These are phyloP conservation scores for Zygaena filipendulae DNA, from an alignment of 2,888 invertebrate species.

Conservation along the genomic window DNA sequence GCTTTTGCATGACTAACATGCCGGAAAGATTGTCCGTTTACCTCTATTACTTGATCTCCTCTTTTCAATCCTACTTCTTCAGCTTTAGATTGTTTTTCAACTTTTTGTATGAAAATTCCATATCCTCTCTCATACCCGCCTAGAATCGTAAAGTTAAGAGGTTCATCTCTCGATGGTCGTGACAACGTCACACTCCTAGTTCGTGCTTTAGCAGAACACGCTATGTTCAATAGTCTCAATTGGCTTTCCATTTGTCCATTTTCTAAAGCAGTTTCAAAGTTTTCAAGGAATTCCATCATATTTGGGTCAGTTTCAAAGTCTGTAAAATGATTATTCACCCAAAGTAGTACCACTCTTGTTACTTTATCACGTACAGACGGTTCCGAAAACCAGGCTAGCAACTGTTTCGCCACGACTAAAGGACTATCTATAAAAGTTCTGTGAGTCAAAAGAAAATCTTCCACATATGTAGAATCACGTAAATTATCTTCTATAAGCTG, in stretches of 20 bases:
- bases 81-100: constrained; percentile 92
- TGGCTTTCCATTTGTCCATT: constrained; percentile 88
- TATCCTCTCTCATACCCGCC: constrained; percentile 94
- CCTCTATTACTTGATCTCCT: constrained; percentile 97
- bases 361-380: constrained; percentile 83
- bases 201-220: constrained; percentile 96
- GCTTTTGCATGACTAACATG: constrained; percentile 93
- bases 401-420: constrained; percentile 84
- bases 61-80: constrained; percentile 96
- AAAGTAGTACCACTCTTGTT: constrained; percentile 93
- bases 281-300: constrained; percentile 97
- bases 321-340: constrained; percentile 99
- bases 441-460: constrained; percentile 97
- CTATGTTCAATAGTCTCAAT: constrained; percentile 88
- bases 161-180: constrained; percentile 92
- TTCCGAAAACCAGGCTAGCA: constrained; percentile 92
- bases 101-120: constrained; percentile 95
- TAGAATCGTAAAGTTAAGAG: constrained; percentile 90
- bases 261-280: constrained; percentile 88
- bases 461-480: constrained; percentile 97
- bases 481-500: constrained; percentile 97
- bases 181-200: constrained; percentile 92
- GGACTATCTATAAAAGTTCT: constrained; percentile 94
- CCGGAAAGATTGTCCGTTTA: constrained; percentile 96
- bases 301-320: constrained; percentile 96